These are phyloP conservation scores for Saccopteryx leptura DNA, from an alignment of 2,113 vertebrate genomes.

Conservation along the genomic window DNA sequence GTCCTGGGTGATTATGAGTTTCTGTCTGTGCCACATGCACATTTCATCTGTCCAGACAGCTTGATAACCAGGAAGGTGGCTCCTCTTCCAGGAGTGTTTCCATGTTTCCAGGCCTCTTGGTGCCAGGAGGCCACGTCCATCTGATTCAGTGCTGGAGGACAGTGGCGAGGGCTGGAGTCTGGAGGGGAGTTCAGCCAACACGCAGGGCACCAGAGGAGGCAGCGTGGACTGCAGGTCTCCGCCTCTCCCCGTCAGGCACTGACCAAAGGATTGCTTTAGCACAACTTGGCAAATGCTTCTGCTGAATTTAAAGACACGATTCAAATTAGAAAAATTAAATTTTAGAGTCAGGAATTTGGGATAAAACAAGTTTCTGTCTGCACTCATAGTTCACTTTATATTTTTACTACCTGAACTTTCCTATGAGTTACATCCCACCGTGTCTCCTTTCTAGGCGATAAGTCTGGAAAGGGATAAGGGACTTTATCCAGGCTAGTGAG, in stretches of 20 bases:
- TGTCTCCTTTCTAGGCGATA: not conserved
- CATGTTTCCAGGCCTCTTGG: not conserved
- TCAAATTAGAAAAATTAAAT: conserved; percentile 17
- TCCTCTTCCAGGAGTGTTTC: not conserved
- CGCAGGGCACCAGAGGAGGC: not conserved
- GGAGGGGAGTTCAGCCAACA: not conserved
- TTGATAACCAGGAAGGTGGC: not conserved
- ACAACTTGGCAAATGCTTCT: not conserved
- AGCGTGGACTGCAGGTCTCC: not conserved
- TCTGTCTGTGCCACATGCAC: not conserved
- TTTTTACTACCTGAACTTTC: not conserved
- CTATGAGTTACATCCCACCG: not conserved
- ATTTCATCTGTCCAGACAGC: not conserved
- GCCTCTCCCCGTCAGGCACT: not conserved
- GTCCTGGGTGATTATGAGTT: not conserved
- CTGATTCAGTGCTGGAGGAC: too few species aligned
- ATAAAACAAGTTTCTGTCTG: not conserved
- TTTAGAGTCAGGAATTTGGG: not conserved
- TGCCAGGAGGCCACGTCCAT: not conserved
- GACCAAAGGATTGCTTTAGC: not conserved
- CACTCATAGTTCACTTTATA: not conserved
- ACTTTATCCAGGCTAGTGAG: not conserved
- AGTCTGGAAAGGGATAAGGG: not conserved
- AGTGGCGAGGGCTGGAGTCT: not conserved
- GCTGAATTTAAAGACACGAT: not conserved